Evolutionary conservation across 2,797 vertebrate genomes (phyloP).

Genomic region (Nannoperca obscura): DNA sequence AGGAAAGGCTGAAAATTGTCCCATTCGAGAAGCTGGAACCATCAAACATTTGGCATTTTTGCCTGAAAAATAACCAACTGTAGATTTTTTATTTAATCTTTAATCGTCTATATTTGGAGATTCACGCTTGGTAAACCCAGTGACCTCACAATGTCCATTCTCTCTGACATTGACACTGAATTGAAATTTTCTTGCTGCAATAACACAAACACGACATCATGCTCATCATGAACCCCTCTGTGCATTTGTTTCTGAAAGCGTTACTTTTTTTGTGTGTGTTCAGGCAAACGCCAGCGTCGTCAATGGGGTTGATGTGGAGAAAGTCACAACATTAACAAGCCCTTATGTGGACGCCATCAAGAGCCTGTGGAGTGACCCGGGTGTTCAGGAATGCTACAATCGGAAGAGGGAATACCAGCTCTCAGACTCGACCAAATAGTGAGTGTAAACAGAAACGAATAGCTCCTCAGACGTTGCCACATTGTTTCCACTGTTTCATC

Average conservation of each 20-base stretch:
- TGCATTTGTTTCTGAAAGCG: neutral
- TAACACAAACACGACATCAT: neutral
- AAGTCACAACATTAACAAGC: constrained; percentile 88
- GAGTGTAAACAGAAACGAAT: constrained; percentile 81
- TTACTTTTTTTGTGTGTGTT: constrained; percentile 12
- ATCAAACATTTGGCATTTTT: neutral
- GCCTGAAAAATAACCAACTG: neutral
- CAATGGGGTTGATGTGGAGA: constrained; percentile 91
- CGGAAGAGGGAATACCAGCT: constrained; percentile 97
- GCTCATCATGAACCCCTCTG: neutral
- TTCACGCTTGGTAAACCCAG: neutral
- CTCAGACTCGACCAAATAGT: constrained; percentile 98
- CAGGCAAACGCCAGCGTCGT: constrained; percentile 90
- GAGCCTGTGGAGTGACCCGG: constrained; percentile 95
- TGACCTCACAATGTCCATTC: neutral
- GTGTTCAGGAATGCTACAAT: constrained; percentile 94
- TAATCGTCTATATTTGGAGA: neutral
- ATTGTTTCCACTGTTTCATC: constrained; percentile 58
- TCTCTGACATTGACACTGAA: neutral
- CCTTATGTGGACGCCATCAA: constrained; percentile 93
- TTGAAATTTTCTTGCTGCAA: neutral
- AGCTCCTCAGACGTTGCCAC: constrained; percentile 26
- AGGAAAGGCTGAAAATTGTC: neutral
- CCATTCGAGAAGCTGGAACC: neutral
- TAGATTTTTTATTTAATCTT: too few relatives aligned